Conservation (phyloP, 2,113 vertebrate species). For the Nipponia nippon region DNA sequence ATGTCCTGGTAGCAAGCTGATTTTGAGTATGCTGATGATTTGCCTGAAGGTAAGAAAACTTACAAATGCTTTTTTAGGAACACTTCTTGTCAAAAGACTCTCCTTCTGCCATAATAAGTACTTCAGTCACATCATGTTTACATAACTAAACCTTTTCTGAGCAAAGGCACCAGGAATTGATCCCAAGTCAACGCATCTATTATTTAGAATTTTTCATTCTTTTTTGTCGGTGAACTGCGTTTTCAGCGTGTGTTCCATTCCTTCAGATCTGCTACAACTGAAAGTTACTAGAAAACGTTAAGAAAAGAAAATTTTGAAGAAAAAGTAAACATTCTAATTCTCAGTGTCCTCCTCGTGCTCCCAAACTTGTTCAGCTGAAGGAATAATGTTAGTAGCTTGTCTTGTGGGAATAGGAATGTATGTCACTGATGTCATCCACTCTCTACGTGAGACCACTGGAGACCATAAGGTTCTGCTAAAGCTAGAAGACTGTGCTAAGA, state of each 20-base stretch:
- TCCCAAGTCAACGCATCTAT: not conserved
- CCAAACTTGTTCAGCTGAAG: not conserved
- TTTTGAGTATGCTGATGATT: not conserved
- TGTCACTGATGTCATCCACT: not conserved
- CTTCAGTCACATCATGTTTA: not conserved
- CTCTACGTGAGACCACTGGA: not conserved
- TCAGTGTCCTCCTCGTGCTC: not conserved
- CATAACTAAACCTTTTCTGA: not conserved
- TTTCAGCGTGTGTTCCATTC: not conserved
- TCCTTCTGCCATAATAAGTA: not conserved
- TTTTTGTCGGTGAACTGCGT: not conserved
- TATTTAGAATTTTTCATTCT: not conserved
- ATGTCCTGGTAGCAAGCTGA: not conserved
- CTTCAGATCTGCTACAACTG: not conserved
- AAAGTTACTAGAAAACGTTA: not conserved
- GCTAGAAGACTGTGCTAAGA: not conserved
- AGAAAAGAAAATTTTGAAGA: not conserved
- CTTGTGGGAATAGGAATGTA: not conserved
- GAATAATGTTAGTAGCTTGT: not conserved
- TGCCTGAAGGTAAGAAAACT: not conserved
- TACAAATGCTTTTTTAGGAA: not conserved
- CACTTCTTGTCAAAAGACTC: not conserved
- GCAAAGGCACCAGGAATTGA: not conserved
- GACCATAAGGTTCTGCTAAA: not conserved
- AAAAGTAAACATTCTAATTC: not conserved